Conservation (phyloP, 2,797 vertebrate genomes). For the Natrix natrix region DNA sequence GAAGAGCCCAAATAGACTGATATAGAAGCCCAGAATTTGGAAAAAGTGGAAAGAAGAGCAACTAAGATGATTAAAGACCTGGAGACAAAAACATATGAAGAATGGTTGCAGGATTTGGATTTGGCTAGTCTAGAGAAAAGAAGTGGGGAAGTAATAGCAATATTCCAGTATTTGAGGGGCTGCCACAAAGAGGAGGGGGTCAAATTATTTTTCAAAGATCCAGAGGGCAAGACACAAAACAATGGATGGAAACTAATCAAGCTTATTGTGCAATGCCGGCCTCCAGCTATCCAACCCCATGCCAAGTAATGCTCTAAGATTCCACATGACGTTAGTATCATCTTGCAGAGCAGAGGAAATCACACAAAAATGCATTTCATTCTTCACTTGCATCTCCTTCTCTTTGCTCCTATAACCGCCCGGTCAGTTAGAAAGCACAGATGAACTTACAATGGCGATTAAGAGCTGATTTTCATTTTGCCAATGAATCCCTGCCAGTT, state of each 20-base stretch:
- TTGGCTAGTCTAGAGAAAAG: too few species aligned
- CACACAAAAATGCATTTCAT: background rate
- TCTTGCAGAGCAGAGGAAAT: background rate
- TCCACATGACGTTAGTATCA: constrained; percentile 4
- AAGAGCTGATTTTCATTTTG: background rate
- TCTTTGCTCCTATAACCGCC: background rate
- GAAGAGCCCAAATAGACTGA: background rate
- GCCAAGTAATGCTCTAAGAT: background rate
- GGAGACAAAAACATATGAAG: too few species aligned
- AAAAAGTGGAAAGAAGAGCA: too few species aligned
- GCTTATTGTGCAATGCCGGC: constrained; percentile 30
- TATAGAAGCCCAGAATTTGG: background rate
- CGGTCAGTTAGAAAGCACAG: background rate
- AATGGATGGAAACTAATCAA: too few species aligned
- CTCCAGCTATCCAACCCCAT: constrained; percentile 28
- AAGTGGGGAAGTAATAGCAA: too few species aligned
- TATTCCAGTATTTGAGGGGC: too few species aligned
- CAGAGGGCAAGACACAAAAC: too few species aligned
- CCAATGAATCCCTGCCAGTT: background rate
- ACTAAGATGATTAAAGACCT: too few species aligned
- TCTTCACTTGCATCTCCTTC: background rate
- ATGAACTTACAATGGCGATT: background rate
- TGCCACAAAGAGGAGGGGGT: too few species aligned
- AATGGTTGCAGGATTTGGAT: too few species aligned
- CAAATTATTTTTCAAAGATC: too few species aligned